Percentiles rank a stretch among this genome's conserved stretches.
phyloP scores from a whole-genome alignment of 2,888 invertebrate species.

The Leptopilina myrica region DNA sequence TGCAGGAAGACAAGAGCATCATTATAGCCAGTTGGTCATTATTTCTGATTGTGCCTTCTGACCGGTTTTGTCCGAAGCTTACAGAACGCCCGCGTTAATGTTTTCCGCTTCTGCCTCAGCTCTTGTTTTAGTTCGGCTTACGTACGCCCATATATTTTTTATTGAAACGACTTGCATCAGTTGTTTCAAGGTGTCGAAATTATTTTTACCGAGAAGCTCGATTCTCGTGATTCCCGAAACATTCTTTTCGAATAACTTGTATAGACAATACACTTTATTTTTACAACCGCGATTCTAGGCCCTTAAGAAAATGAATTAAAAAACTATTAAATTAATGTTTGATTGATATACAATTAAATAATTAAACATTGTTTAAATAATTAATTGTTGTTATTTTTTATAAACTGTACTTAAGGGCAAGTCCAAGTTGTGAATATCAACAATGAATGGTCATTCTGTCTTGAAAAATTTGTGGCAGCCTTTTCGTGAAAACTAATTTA shows the following conservation, averaged over 20 bases:
- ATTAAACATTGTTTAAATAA: too few species aligned
- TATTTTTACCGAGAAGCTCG: conserved; percentile 22
- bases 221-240: neutral
- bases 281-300: too few species aligned
- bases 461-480: too few species aligned
- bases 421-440: too few species aligned
- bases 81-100: neutral
- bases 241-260: neutral
- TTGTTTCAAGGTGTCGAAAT: conserved; percentile 31
- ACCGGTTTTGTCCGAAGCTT: conserved; percentile 46
- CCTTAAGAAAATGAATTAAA: too few species aligned
- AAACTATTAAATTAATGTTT: too few species aligned
- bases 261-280: neutral
- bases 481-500: too few species aligned
- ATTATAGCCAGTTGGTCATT: conserved; percentile 37
- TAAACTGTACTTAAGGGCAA: too few species aligned
- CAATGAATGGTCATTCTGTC: too few species aligned
- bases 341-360: too few species aligned
- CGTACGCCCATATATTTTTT: conserved; percentile 47
- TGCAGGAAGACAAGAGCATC: conserved; percentile 36
- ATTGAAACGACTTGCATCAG: conserved; percentile 36
- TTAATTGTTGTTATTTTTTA: too few species aligned
- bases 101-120: conserved; percentile 29
- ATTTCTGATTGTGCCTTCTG: conserved; percentile 49
- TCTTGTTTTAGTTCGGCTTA: conserved; percentile 31